Base-by-base conservation (phyloP, 2,888 invertebrate species). In the Perdita meconis region DNA sequence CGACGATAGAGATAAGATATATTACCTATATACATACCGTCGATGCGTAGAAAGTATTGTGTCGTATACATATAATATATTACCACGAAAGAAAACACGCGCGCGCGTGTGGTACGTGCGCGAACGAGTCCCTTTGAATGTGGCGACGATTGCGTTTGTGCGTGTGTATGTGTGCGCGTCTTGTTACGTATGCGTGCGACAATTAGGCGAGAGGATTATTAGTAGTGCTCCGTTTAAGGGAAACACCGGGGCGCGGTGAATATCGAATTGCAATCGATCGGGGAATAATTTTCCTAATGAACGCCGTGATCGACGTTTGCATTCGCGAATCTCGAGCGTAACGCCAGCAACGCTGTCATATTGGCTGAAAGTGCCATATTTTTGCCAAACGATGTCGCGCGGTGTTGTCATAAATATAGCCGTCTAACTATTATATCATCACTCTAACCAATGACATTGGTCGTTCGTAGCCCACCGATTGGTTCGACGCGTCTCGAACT, bases 41-140 rank as follows among this genome's bases (percentile, higher is more conserved):
- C 83, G 81, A 74, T 67, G 82, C 80, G 80, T 84, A 81, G 79
- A 81, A 84, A 84, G 84, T 84, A 82, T 69, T 60, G 72, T 80
- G 81, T 81, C 60, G 72, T 56, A 66, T 66, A 55, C 42, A 61
- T 44, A 61, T 30, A 68, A 50, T 55, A 55, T 22, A 55, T 53
- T 42, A 36, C 65, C 50, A 59, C 40, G n/a, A 47, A 40, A 69
- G 34, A 69, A 30, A 30, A 24, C 13, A 24, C 65, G 60, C 66
- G 66, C 61, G 59, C 30, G 30, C 55, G 22, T 59, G 50, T 22
- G 69, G n/a, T 66, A 67, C 50, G 55, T 53, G 65, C 70, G 60
- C n/a, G 71, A 71, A 66, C 51, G 63, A 40, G n/a, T 22, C n/a
- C 34, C 59, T 38, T 42, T 56, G 61, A 57, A 50, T 50, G 73